Conservation (phyloP, 2,113 vertebrate species). For the Chamaetylas fuelleborni region DNA sequence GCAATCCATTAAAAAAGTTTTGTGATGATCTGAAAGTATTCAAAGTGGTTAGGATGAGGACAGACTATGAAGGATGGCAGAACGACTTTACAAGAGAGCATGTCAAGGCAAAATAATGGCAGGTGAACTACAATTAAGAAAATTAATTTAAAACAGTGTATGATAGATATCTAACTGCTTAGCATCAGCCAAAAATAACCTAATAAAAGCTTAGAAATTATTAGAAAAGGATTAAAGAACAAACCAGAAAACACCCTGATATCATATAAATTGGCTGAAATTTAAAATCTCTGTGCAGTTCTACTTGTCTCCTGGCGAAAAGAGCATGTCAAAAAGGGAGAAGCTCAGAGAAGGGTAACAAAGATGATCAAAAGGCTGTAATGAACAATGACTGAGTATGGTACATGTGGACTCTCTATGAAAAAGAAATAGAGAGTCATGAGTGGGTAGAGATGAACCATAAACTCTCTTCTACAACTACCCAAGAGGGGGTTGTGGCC, state of each 20-base stretch:
- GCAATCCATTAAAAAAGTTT: not conserved
- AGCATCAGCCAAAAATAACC: not conserved
- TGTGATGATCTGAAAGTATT: not conserved
- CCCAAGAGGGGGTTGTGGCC: not conserved
- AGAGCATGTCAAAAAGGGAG: not conserved
- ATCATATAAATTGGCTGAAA: not conserved
- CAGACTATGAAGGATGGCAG: not conserved
- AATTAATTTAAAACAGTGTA: not conserved
- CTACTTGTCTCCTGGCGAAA: not conserved
- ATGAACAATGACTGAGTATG: not conserved
- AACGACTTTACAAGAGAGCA: not conserved
- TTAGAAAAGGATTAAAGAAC: not conserved
- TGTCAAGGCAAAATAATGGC: constrained; percentile 6
- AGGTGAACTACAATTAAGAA: not conserved
- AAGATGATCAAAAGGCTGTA: not conserved
- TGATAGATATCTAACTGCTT: not conserved
- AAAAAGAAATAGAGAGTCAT: not conserved
- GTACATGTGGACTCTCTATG: not conserved
- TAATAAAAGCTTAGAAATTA: not conserved
- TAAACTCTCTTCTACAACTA: not conserved
- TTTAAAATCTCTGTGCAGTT: not conserved
- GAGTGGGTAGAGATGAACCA: not conserved
- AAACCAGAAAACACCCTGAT: not conserved
- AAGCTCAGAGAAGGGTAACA: not conserved
- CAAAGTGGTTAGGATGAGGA: not conserved